Evolutionary conservation across 2,888 invertebrate species (phyloP).

Genomic region (Schizotus pectinicornis): DNA sequence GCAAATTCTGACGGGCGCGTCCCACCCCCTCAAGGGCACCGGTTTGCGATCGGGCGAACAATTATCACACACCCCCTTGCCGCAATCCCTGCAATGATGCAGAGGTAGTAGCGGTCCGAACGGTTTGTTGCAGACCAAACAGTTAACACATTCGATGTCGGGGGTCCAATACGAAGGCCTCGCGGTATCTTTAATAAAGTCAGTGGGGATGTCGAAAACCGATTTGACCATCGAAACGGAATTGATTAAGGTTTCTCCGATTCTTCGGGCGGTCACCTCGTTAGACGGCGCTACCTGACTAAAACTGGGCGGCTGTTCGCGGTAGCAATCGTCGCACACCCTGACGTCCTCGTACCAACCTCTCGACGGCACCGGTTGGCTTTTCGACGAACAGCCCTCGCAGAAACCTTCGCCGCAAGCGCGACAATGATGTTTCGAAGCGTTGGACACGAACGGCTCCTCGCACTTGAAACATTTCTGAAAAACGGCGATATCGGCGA

Average conservation of each 20-base stretch:
- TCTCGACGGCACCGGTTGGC: constrained; percentile 71
- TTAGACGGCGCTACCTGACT: constrained; percentile 42
- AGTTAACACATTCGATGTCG: constrained; percentile 71
- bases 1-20: constrained; percentile 75
- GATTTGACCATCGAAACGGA: constrained; percentile 74
- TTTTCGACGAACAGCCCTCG: constrained; percentile 71
- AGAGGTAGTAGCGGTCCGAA: constrained; percentile 64
- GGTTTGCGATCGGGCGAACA: constrained; percentile 66
- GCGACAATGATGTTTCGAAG: constrained; percentile 77
- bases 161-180: constrained; percentile 83
- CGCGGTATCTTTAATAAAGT: constrained; percentile 77
- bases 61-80: constrained; percentile 71
- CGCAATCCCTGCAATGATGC: constrained; percentile 77
- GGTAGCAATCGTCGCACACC: constrained; percentile 74
- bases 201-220: constrained; percentile 75
- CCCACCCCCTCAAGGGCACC: constrained; percentile 78
- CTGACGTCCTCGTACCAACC: constrained; percentile 76
- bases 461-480: constrained; percentile 73
- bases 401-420: constrained; percentile 84
- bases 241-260: constrained; percentile 75
- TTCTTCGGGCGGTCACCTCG: constrained; percentile 66
- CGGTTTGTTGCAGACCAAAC: constrained; percentile 67
- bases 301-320: constrained; percentile 50
- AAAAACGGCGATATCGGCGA: constrained; percentile 22
- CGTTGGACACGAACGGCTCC: constrained; percentile 62